Percentiles rank a stretch among this genome's conserved stretches.
Evolutionary conservation across 2,888 invertebrate genomes (phyloP).

Genomic region (Branchellion lobata): DNA sequence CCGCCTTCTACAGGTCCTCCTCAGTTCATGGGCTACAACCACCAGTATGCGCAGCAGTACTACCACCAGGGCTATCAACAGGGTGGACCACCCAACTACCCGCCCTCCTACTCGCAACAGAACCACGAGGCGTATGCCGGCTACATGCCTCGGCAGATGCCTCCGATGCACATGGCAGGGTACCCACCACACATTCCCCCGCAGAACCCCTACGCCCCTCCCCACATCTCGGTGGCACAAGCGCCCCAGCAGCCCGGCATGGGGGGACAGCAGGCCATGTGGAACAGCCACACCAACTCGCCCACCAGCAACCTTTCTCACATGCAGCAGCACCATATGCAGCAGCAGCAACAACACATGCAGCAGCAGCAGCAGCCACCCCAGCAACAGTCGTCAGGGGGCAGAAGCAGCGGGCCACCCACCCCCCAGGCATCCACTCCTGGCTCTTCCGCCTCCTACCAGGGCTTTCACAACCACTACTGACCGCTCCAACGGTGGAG

Average conservation of each 20-base stretch:
- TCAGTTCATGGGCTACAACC: slow-evolving; percentile 11
- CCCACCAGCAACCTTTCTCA: slow-evolving; percentile 3
- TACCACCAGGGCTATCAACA: slow-evolving; percentile 35
- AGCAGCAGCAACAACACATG: neutral
- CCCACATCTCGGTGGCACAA: neutral
- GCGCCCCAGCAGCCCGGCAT: slow-evolving; percentile 20
- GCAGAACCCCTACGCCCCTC: neutral
- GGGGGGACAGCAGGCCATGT: neutral
- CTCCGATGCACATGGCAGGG: slow-evolving; percentile 28
- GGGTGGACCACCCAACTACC: neutral
- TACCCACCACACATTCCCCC: slow-evolving; percentile 27
- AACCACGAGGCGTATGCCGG: slow-evolving; percentile 31
- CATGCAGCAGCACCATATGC: slow-evolving; percentile 1
- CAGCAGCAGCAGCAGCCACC: neutral
- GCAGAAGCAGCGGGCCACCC: slow-evolving; percentile 39
- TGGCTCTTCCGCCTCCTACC: slow-evolving; percentile 32
- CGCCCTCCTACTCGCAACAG: neutral
- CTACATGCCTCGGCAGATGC: slow-evolving; percentile 36
- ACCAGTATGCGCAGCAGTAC: slow-evolving; percentile 22
- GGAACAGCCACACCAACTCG: slow-evolving; percentile 9
- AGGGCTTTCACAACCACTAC: slow-evolving; percentile 32
- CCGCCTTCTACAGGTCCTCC: slow-evolving; percentile 11
- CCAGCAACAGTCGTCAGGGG: slow-evolving; percentile 3
- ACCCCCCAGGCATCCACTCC: slow-evolving; percentile 39
- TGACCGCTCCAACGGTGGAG: no score